A percentile compares a stretch with the other conserved stretches of the same genome.
Conservation (phyloP, 1,140 invertebrate species). For the Megalopta genalis region DNA sequence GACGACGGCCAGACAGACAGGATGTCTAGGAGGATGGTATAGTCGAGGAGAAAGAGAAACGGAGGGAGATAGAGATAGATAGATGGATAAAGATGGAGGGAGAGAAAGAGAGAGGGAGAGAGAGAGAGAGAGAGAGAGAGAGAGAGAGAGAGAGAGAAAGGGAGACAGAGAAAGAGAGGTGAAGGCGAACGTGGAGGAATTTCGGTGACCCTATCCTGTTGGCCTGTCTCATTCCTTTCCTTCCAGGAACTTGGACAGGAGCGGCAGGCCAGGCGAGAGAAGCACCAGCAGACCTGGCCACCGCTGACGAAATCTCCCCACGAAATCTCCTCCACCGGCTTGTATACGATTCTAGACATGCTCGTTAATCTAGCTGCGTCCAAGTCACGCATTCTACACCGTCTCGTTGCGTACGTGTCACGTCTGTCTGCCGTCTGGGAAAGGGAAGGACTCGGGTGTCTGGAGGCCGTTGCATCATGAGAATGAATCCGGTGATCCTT, state of each 20-base stretch:
- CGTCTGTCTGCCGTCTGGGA: constrained; percentile 76
- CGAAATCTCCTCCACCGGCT: constrained; percentile 56
- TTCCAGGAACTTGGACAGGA: not conserved
- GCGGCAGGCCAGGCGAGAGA: not conserved
- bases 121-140: not conserved
- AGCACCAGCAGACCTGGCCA: not conserved
- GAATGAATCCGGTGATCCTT: constrained; percentile 57
- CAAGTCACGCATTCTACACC: constrained; percentile 68
- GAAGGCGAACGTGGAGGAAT: constrained; percentile 6
- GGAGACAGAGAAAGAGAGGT: not conserved
- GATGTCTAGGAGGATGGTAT: not conserved
- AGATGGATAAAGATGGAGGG: no score
- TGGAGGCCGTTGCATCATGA: constrained; percentile 66
- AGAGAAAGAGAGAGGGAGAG: not conserved
- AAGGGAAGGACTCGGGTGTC: constrained; percentile 69
- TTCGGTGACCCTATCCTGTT: not conserved
- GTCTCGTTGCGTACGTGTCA: constrained; percentile 74
- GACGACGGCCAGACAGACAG: constrained; percentile 3
- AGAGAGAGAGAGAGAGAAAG: not conserved
- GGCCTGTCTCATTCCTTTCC: constrained; percentile 11
- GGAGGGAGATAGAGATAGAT: no score
- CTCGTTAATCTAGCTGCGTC: constrained; percentile 73
- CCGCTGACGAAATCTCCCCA: constrained; percentile 52
- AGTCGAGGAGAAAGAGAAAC: not conserved
- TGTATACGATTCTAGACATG: constrained; percentile 73